Evolutionary conservation across 2,797 vertebrate species (phyloP), one percentile per base, ranked within the genome.

Genomic region (Danio choprae): DNA sequence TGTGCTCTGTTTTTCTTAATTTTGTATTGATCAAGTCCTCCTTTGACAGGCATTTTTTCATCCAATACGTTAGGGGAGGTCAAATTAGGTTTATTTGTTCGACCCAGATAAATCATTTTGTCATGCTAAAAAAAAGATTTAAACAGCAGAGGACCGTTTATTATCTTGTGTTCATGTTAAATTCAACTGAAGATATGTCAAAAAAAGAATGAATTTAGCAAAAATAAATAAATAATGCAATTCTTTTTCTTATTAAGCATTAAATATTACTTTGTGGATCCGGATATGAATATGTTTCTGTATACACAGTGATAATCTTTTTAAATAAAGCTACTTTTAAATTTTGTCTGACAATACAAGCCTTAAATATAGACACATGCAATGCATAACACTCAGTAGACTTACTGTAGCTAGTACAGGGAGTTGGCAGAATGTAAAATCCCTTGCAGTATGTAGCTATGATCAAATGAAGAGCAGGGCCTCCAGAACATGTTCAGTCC

Each of bases 1-100:
- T 63, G 65, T 71, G 50, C 58, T 62, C 77, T 20, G 69, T 73
- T 80, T 64, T 64, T 64, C 48, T 62, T 72, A 55, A 44, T 38
- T 64, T 63, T 73, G 7, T 55, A 46, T 79, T 64, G 76, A 70
- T 70, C 56, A 51, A 38, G 44, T 62, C 46, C 5, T 59, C 53
- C 56, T 62, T 79, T 79, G 56, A 70, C 44, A 53, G 13, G 40
- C 9, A 22, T 15, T 65, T 51, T 78, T 62, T 69, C 56, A 50
- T 70, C 16, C 6, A 22, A 51, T 22, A 40, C 60, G 40, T 40
- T 50, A 60, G 48, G 4, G 5, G 6, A 71, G 36, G 67, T 68
- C 7, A 58, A 58, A 58, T 20, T 77, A 41, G 22, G 15, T 51
- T 20, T 40, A 16, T 59, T 63, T 63, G 18, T 60, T 69, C 2